These are phyloP conservation scores for Marmota flaviventris DNA, from an alignment of 2,113 vertebrate genomes.

Conservation along the genomic window DNA sequence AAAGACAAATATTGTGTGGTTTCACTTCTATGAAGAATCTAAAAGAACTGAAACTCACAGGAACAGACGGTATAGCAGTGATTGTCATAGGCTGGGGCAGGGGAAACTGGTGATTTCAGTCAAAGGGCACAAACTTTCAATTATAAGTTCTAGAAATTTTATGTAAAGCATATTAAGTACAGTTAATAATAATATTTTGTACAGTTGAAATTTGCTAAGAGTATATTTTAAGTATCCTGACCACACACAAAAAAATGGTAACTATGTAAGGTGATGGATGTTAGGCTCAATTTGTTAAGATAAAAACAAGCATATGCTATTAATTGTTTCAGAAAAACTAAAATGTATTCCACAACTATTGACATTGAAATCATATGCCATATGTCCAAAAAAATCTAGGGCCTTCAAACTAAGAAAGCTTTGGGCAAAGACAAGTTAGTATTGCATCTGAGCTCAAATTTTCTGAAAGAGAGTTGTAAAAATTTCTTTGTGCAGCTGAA, in stretches of 20 bases:
- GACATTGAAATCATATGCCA: constrained; percentile 20
- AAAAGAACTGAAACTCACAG: background rate
- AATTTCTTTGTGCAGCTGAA: constrained; percentile 74
- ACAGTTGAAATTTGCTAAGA: background rate
- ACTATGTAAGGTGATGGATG: background rate
- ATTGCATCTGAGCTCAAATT: constrained; percentile 65
- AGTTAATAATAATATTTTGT: background rate
- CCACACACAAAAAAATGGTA: background rate
- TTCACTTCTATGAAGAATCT: background rate
- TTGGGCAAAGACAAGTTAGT: constrained; percentile 53
- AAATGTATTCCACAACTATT: constrained; percentile 38
- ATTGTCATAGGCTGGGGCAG: background rate
- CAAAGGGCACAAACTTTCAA: background rate
- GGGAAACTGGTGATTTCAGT: background rate
- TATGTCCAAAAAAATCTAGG: background rate
- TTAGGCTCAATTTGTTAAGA: constrained; percentile 2
- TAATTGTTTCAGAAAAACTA: constrained; percentile 53
- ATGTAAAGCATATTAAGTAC: background rate
- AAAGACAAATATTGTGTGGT: background rate
- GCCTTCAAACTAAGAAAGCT: constrained; percentile 48
- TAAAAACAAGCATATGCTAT: background rate
- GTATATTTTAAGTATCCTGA: background rate
- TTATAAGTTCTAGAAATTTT: background rate
- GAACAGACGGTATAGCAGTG: background rate
- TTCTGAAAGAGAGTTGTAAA: constrained; percentile 72